Conservation (phyloP, 2,797 vertebrate genomes). For the Intellagama lesueurii region DNA sequence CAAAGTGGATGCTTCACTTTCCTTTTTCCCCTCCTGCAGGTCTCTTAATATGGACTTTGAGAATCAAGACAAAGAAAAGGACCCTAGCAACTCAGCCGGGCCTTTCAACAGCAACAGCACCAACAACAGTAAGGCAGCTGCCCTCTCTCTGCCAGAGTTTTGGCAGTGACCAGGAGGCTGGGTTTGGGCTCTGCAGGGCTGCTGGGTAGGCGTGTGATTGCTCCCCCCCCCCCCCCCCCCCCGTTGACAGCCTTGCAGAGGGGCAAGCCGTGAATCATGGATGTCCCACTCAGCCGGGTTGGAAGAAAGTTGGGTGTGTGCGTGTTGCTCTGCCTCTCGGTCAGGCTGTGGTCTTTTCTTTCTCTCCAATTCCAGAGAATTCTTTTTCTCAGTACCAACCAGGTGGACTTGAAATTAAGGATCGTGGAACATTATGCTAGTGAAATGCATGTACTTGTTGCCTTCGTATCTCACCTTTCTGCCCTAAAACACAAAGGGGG, state of each 20-base stretch:
- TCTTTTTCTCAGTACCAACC: background rate
- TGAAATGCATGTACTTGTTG: background rate
- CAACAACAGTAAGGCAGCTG: constrained; percentile 92
- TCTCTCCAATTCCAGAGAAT: background rate
- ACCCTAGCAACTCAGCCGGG: constrained; percentile 84
- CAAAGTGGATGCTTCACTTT: constrained; percentile 18
- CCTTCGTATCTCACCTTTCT: too few relatives aligned
- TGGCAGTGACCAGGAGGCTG: too few relatives aligned
- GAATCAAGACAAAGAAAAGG: constrained; percentile 99
- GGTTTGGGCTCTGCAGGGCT: background rate
- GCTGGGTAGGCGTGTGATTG: background rate
- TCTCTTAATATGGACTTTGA: constrained; percentile 99
- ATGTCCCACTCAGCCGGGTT: background rate
- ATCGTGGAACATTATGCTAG: background rate
- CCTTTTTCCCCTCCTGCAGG: constrained; percentile 72
- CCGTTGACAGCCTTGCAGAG: background rate
- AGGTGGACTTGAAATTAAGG: background rate
- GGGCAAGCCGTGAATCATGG: background rate
- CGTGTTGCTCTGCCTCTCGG: background rate
- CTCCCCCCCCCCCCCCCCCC: too few relatives aligned
- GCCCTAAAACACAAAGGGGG: too few relatives aligned
- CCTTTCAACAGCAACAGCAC: constrained; percentile 92
- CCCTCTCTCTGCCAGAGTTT: background rate
- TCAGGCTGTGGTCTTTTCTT: background rate
- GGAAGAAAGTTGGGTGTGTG: background rate